Conservation (phyloP, 2,797 vertebrate genomes). For the Halcyon chelicuti region DNA sequence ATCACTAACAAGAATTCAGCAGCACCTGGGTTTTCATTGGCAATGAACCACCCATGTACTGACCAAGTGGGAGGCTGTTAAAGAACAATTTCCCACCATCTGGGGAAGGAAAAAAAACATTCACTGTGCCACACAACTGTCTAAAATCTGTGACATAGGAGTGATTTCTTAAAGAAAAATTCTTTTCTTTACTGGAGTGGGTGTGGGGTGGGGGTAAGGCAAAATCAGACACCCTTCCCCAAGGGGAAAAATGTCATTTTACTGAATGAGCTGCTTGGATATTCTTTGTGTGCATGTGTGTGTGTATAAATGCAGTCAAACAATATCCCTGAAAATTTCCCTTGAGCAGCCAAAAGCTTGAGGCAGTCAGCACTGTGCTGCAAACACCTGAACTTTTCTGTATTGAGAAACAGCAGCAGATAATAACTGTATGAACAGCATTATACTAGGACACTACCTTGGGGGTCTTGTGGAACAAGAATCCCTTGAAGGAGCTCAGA, state of each 20-base stretch:
- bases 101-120: background rate
- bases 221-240: background rate
- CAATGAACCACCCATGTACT: background rate
- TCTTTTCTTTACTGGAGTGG: background rate
- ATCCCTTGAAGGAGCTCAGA: background rate
- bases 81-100: slow-evolving; percentile 41
- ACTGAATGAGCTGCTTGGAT: background rate
- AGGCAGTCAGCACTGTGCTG: background rate
- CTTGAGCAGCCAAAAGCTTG: background rate
- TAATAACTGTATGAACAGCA: background rate
- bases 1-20: background rate
- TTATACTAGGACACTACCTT: background rate
- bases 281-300: background rate
- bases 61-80: slow-evolving; percentile 39
- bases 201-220: background rate
- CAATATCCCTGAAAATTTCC: background rate
- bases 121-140: background rate
- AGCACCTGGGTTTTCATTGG: slow-evolving; percentile 69
- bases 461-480: background rate
- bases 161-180: background rate
- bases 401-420: background rate
- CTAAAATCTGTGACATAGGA: background rate
- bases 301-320: background rate
- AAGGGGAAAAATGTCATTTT: background rate
- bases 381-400: background rate